A percentile compares a stretch with the other conserved stretches of the same genome.
phyloP scores from a whole-genome alignment of 2,888 invertebrate genomes.

The Bimastos eiseni region DNA sequence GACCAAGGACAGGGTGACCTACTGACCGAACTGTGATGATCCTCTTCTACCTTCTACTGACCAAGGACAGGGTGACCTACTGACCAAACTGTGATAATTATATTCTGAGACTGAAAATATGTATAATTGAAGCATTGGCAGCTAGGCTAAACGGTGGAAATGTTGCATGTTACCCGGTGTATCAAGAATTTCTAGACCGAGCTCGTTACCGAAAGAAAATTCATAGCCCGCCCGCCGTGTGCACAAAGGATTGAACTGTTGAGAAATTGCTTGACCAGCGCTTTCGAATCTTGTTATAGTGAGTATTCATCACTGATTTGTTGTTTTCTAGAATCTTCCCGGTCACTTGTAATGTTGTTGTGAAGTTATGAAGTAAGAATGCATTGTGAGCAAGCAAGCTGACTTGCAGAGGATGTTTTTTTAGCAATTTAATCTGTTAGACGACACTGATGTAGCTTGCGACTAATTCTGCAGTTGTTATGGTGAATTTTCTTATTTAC shows the following conservation, averaged over 20 bases:
- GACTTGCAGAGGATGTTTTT: not conserved
- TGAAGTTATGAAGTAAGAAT: not conserved
- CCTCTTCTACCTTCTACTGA: too few species aligned
- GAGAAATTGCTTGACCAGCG: not conserved
- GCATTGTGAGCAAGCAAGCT: not conserved
- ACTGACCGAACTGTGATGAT: too few species aligned
- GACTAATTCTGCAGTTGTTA: not conserved
- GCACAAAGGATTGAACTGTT: not conserved
- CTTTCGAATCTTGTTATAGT: too few species aligned
- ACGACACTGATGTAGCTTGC: not conserved
- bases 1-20: too few species aligned
- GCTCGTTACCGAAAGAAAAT: not conserved
- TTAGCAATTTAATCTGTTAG: constrained; percentile 13
- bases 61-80: too few species aligned
- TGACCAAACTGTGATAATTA: too few species aligned
- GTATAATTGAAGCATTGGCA: not conserved
- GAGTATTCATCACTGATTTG: not conserved
- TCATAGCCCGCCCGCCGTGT: not conserved
- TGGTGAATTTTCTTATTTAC: constrained; percentile 9
- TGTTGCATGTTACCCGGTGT: not conserved
- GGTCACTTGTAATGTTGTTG: not conserved
- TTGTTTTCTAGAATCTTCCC: not conserved
- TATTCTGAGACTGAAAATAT: not conserved
- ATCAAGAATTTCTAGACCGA: not conserved
- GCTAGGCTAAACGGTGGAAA: not conserved